phyloP scores from a whole-genome alignment of 2,113 vertebrate genomes.

The Hymenochirus boettgeri region DNA sequence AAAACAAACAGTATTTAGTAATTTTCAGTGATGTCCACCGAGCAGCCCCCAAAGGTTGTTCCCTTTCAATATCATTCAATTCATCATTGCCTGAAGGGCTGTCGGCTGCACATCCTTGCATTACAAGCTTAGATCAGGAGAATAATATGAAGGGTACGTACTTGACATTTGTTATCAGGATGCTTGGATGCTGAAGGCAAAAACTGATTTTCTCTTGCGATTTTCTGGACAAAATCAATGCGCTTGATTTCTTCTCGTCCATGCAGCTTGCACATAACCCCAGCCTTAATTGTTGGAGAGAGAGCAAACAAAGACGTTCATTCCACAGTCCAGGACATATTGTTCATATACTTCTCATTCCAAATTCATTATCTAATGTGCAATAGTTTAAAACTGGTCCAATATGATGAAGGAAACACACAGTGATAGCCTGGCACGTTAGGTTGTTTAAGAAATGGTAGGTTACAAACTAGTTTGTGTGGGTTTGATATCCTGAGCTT shows the following conservation, averaged over 20 bases:
- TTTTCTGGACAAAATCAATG: slow-evolving; percentile 86
- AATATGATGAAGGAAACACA: background rate
- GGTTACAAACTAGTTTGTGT: slow-evolving; percentile 54
- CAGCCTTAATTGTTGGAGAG: slow-evolving; percentile 82
- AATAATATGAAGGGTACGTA: slow-evolving; percentile 67
- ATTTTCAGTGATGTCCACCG: too few relatives aligned
- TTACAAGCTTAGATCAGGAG: too few relatives aligned
- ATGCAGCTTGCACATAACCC: slow-evolving; percentile 77
- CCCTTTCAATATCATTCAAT: too few relatives aligned
- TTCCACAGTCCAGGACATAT: slow-evolving; percentile 93
- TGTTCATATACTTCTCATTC: slow-evolving; percentile 49
- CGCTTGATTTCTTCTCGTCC: slow-evolving; percentile 81
- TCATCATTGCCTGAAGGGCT: too few relatives aligned
- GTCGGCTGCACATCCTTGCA: too few relatives aligned
- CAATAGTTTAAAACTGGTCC: slow-evolving; percentile 49
- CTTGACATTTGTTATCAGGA: slow-evolving; percentile 70
- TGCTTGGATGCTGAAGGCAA: slow-evolving; percentile 73
- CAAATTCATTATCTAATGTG: slow-evolving; percentile 44
- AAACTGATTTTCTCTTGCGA: slow-evolving; percentile 84
- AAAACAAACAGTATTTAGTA: too few relatives aligned
- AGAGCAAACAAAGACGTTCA: slow-evolving; percentile 87
- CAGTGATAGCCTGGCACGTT: slow-evolving; percentile 18
- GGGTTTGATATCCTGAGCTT: slow-evolving; percentile 60
- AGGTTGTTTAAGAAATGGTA: slow-evolving; percentile 50
- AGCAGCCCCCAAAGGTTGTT: too few relatives aligned